phyloP scores from a whole-genome alignment of 2,113 vertebrate genomes.

The Argyrosomus japonicus region DNA sequence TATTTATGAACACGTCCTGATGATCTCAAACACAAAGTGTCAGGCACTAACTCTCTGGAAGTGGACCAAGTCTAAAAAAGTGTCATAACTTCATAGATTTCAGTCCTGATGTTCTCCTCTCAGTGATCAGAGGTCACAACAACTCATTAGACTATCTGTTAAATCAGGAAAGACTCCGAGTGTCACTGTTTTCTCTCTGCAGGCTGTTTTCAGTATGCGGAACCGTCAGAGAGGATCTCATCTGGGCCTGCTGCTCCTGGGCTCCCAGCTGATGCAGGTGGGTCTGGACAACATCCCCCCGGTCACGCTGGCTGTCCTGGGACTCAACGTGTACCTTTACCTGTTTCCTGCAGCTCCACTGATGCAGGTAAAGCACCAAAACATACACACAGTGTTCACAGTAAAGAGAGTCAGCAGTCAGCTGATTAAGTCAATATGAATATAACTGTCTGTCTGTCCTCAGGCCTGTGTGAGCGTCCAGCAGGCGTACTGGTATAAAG shows the following conservation, averaged over 20 bases:
- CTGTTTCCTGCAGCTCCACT: constrained; percentile 87
- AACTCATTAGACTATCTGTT: too few species aligned
- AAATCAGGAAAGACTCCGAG: background rate
- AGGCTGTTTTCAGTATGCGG: constrained; percentile 73
- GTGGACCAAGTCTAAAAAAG: background rate
- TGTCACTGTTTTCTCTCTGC: background rate
- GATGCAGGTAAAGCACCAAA: constrained; percentile 64
- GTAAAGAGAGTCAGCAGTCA: background rate
- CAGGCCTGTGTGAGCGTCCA: constrained; percentile 90
- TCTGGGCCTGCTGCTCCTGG: constrained; percentile 88
- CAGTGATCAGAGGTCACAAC: background rate
- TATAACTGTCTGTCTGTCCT: constrained; percentile 17
- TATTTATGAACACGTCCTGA: background rate
- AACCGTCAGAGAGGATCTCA: constrained; percentile 83
- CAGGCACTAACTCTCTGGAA: background rate
- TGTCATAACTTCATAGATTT: background rate
- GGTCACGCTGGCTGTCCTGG: constrained; percentile 89
- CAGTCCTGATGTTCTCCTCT: background rate
- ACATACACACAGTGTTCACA: background rate
- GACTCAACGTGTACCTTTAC: constrained; percentile 90
- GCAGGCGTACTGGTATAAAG: constrained; percentile 81
- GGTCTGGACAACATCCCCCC: constrained; percentile 92
- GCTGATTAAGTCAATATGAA: background rate
- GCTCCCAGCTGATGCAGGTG: constrained; percentile 88
- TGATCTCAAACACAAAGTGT: too few species aligned